Evolutionary conservation across 2,888 invertebrate genomes (phyloP), one percentile per base, ranked within the genome.

Genomic region (Parnassius smintheus): DNA sequence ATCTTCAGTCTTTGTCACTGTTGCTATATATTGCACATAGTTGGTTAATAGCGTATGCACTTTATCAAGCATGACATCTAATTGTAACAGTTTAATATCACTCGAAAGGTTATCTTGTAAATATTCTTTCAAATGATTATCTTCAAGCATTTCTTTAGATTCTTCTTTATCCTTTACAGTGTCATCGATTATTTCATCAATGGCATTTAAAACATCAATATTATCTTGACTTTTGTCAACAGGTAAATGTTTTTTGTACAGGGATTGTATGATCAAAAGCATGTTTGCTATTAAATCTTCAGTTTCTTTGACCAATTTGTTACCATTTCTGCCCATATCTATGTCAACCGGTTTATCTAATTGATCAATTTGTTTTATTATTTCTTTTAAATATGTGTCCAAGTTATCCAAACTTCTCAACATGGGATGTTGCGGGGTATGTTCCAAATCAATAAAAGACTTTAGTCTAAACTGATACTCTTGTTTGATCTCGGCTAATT

Each of bases 41-140:
- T 83, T 81, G 0, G 77, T 64, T 8, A 92, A 68, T 53, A 94
- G 78, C 65, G 75, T 79, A 42, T 84, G 75, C 0, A 92, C 73
- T 76, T 91, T 92, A 42, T 70, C 72, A 45, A 89, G 83, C 1
- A 93, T 73, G 25, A 75, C 72, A n/a, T 87, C 79, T 67, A 96
- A 74, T 69, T 94, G 93, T 22, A 97, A 80, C 61, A 88, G 76
- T 54, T 90, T 86, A 35, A 95, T 83, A 80, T 96, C 96, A 18
- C 78, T 81, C 0, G 89, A 82, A 9, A 97, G 77, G 71, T 94
- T 93, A 2, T 94, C 93, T 44, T 95, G 86, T 52, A 97, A 84
- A 71, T 93, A 92, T 62, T 93, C 92, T 72, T 94, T 96, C 55
- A 97, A 88, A 83, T 95, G 95, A 73, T 94, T 93, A 22, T 94